These are phyloP conservation scores for Chrysolophus pictus DNA, from an alignment of 2,797 vertebrate genomes.

Conservation along the genomic window DNA sequence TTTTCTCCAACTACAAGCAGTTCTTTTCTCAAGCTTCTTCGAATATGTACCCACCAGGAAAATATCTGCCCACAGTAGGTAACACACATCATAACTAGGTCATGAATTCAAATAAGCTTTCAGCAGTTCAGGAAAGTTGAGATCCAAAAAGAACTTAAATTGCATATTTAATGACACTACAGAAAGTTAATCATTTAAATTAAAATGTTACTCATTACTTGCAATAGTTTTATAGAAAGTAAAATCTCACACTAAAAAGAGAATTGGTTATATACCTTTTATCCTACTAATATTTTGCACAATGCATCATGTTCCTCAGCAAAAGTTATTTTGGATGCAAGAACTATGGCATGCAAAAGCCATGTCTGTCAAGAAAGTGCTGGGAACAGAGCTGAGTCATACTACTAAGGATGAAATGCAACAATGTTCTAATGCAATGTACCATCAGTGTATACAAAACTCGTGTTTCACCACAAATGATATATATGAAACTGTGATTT, in stretches of 20 bases:
- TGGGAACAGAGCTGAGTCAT: not conserved
- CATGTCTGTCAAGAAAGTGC: not conserved
- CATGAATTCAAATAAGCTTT: not conserved
- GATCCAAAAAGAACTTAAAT: not conserved
- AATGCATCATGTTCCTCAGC: not conserved
- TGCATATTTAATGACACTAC: not conserved
- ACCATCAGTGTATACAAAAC: not conserved
- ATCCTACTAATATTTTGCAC: not conserved
- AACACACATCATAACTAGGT: not conserved
- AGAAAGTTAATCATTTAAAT: not conserved
- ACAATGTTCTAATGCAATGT: not conserved
- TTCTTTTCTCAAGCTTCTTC: not conserved
- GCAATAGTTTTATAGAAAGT: not conserved
- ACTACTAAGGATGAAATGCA: not conserved
- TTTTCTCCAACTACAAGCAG: not conserved
- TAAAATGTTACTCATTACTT: not conserved
- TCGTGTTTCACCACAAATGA: not conserved
- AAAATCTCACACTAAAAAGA: not conserved
- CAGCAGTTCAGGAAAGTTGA: not conserved
- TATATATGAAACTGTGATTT: not conserved
- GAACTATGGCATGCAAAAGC: fast-evolving
- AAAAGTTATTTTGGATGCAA: not conserved
- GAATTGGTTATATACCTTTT: not conserved
- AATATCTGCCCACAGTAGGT: not conserved
- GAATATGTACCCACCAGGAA: not conserved